These are phyloP conservation scores for Epinotia nisella DNA, from an alignment of 2,888 invertebrate species.

Conservation along the genomic window DNA sequence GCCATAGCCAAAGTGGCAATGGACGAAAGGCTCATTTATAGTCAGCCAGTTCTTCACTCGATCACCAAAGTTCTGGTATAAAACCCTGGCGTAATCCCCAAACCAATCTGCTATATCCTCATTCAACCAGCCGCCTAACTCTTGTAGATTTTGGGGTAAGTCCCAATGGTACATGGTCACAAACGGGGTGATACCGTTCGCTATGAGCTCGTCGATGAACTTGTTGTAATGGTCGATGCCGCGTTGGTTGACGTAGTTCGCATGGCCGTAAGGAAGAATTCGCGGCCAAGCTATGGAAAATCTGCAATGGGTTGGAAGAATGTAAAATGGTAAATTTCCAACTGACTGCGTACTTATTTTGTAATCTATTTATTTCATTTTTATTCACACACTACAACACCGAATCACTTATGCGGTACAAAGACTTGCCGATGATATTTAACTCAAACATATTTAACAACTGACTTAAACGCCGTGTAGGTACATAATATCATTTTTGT, in stretches of 20 bases:
- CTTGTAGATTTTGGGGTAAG: slow-evolving; percentile 68
- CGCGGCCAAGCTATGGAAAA: slow-evolving; percentile 87
- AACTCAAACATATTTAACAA: too few species aligned
- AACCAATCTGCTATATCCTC: slow-evolving; percentile 59
- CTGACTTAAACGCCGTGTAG: too few species aligned
- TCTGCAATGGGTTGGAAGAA: slow-evolving; percentile 51
- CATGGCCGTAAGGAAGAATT: slow-evolving; percentile 85
- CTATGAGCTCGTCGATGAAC: slow-evolving; percentile 85
- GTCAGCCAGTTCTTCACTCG: slow-evolving; percentile 86
- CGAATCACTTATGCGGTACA: too few species aligned
- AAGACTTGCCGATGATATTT: too few species aligned
- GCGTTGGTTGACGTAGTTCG: slow-evolving; percentile 81
- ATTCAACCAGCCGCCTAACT: slow-evolving; percentile 57
- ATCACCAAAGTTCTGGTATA: slow-evolving; percentile 79
- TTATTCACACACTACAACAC: too few species aligned
- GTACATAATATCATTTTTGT: too few species aligned
- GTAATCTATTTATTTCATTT: too few species aligned
- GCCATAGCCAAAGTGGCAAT: slow-evolving; percentile 62
- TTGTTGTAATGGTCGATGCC: slow-evolving; percentile 88
- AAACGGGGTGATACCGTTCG: slow-evolving; percentile 82
- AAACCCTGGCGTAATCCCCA: slow-evolving; percentile 63
- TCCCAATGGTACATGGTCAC: slow-evolving; percentile 85
- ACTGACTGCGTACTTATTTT: not conserved
- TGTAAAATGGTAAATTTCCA: not conserved
- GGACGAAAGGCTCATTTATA: slow-evolving; percentile 85